Evolutionary conservation across 2,888 invertebrate genomes (phyloP), one percentile per base, ranked within the genome.

Genomic region (Cheilosia impressa): DNA sequence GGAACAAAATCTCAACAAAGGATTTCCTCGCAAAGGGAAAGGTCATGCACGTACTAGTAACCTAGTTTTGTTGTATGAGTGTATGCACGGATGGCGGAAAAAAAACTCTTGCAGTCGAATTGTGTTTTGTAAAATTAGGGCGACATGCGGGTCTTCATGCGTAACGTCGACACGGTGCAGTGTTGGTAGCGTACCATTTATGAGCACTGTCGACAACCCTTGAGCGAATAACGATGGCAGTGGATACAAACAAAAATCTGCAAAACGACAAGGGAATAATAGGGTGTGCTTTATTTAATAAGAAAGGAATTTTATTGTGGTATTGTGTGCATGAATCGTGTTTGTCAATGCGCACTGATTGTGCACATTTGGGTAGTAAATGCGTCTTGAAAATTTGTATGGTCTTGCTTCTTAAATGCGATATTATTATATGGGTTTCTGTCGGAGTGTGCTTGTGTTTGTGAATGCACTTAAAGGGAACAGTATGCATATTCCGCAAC

Each of bases 41-140:
- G 80, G 80, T 80, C 80, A 80, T 80, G 80, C 17, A 63, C 80
- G 80, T 63, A 75, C 80, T 43, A 80, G 68, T 80, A 80, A 80
- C 80, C 80, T 75, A 80, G 58, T 75, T 80, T 34, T 69, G n/a
- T 47, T 52, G 58, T 62, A 9, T 80, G 60, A 31, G 62, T 63
- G n/a, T 73, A 55, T 38, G 31, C 15, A 57, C 19, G 47, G 45
- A 45, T 17, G 45, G 45, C 17, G 45, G 7, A 45, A 34, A 34
- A 10, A 19, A 55, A 50, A 41, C 65, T 65, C 41, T 2, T 52
- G 73, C n/a, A 62, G 58, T 55, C 31, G 19, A 55, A 66, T 27
- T 58, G 15, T 41, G 38, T 66, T 73, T 6, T 19, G 27, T 22
- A 10, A 38, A 58, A 65, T 60, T 43, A 63, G 47, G 47, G 38